Base-by-base conservation (phyloP, 1,140 invertebrate species). In the Tenebrio molitor region DNA sequence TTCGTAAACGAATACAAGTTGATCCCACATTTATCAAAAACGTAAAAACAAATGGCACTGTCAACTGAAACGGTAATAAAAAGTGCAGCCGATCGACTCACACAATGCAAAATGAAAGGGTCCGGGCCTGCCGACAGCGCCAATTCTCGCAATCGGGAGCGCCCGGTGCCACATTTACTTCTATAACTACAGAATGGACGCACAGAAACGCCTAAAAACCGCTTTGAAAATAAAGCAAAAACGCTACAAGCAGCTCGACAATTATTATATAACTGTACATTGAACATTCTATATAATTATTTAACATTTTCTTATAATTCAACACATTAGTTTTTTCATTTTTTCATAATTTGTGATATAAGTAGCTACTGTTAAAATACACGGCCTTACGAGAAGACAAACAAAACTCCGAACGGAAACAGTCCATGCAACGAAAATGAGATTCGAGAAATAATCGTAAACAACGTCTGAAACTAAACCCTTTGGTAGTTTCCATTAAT, bases 231-330 rank as follows among this genome's bases (percentile, higher is more conserved):
- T 23, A 41, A 65, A 41, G 62, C 62, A 65, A 39, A n/a, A 65
- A 41, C 39, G 62, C 33, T 41, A 65, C 33, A 65, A 65, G 62
- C 62, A 65, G 17, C 33, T 65, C 33, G 39, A 65, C 39, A 39
- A 65, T 65, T 39, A 64, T 34, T 65, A 41, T 65, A 41, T 65
- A 67, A 68, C 65, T 68, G 65, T 68, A 68, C 65, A 68, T 46
- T 68, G 65, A 68, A 68, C 65, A 68, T 68, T 68, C 41, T 68
- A 68, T 68, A 68, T 68, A 68, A 68, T 68, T 68, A 68, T 68
- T 16, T 68, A 68, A 68, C 65, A 68, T 68, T 68, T 39, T 44
- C 25, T 29, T 44, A 50, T 50, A 33, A 33, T 68, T 46, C 25
- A 68, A 33, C 42, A 33, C 42, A 68, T 68, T 50, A n/a, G n/a